Conservation (phyloP, 2,113 vertebrate genomes). For the Xenopus tropicalis region DNA sequence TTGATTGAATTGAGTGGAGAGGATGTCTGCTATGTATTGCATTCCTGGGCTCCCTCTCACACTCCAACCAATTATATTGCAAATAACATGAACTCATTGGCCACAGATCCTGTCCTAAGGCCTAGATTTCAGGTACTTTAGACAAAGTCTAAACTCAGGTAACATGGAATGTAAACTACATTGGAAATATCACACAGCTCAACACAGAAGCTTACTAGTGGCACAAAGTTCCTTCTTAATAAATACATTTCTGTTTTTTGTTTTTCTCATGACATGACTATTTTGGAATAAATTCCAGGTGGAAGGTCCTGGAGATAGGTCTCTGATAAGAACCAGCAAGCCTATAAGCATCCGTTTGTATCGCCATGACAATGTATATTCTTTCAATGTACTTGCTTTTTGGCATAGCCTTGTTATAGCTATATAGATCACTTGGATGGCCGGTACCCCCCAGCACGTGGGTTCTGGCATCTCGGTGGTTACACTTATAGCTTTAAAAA, state of each 20-base stretch:
- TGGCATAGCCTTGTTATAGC: neutral
- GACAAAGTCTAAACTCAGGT: constrained; percentile 93
- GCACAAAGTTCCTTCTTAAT: constrained; percentile 73
- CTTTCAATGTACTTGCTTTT: neutral
- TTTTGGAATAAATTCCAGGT: constrained; percentile 62
- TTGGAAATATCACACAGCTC: constrained; percentile 68
- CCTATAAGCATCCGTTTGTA: neutral
- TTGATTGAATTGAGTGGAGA: constrained; percentile 56
- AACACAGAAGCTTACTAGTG: constrained; percentile 61
- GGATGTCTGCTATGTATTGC: neutral
- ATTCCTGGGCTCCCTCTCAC: neutral
- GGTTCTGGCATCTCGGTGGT: neutral
- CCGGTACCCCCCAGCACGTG: neutral
- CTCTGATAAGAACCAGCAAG: constrained; percentile 43
- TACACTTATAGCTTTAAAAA: neutral
- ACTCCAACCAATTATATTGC: neutral
- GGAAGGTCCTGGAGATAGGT: constrained; percentile 53
- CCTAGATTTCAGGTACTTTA: constrained; percentile 90
- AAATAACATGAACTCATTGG: constrained; percentile 54
- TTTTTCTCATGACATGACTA: constrained; percentile 73
- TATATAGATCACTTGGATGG: neutral
- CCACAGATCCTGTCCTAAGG: constrained; percentile 76
- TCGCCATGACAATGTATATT: neutral
- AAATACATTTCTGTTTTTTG: constrained; percentile 66
- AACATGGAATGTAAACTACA: constrained; percentile 89